Evolutionary conservation across 2,888 invertebrate species (phyloP), one percentile per base, ranked within the genome.

Genomic region (Hetaerina titia): DNA sequence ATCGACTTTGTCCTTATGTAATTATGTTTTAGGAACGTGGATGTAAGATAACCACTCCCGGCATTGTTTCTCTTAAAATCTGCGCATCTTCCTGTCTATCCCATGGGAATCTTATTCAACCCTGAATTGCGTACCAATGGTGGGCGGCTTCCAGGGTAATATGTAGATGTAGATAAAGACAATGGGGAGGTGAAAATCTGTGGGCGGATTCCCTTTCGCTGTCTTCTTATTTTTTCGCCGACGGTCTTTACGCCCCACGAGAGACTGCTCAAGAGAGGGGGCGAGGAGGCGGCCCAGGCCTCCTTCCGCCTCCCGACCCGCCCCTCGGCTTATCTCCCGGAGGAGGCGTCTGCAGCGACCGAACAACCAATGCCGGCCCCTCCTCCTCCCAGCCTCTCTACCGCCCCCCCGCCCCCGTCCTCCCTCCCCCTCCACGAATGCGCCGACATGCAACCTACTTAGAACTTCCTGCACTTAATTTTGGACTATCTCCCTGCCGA

Each of bases 371-470:
- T 63, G 15, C 15, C 63, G 63, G 5, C 63, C 17, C 15, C 63
- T 11, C 11, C 63, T 8, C 63, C 11, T 17, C 63, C 63, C 63
- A 63, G 17, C 45, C 5, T 17, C 63, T 63, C 63, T 63, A 63
- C 45, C 63, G 11, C 8, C 15, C 5, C 63, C 15, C 63, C 63
- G 63, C 63, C 63, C 17, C 17, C 60, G 58, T 25, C 90, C n/a
- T 90, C 90, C n/a, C 25, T 60, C 90, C 89, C 15, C 56, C 17
- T 45, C 31, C n/a, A 22, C 89, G n/a, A 45, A 69, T 92, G 31
- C 92, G 92, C 63, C 69, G 13, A 63, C 90, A 90, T 90, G 90
- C 90, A 92, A 92, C 92, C 92, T 92, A 92, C 74, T 92, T 92
- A 74, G 92, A 74, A 92, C 56, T 92, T 74, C 92, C 92, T 45